Conservation (phyloP, 2,113 vertebrate species). For the Daubentonia madagascariensis region DNA sequence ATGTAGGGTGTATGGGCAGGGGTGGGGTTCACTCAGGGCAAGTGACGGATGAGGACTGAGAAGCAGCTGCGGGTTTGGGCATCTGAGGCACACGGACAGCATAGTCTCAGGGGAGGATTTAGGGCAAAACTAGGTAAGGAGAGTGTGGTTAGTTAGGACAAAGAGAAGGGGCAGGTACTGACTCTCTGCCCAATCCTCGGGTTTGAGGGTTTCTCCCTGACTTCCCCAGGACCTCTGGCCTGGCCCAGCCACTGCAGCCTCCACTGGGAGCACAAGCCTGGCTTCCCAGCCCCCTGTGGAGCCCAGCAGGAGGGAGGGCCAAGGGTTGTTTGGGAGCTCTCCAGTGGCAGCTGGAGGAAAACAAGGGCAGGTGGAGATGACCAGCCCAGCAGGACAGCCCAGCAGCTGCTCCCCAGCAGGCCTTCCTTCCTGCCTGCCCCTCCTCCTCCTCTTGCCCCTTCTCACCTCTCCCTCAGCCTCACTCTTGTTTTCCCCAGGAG, state of each 20-base stretch:
- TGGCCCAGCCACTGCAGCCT: neutral
- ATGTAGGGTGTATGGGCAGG: neutral
- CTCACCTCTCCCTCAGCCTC: neutral
- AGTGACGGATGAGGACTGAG: neutral
- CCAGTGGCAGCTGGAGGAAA: neutral
- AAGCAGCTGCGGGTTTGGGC: neutral
- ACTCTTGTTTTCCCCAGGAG: neutral
- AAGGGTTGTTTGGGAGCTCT: neutral
- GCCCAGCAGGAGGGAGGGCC: neutral
- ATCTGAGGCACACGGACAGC: neutral
- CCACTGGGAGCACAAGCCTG: neutral
- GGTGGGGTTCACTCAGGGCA: neutral
- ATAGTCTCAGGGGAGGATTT: neutral
- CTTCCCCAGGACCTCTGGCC: neutral
- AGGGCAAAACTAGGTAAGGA: neutral
- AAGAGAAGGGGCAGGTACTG: neutral
- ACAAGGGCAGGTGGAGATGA: neutral
- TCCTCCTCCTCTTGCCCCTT: neutral
- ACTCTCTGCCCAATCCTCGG: neutral
- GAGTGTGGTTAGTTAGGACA: neutral
- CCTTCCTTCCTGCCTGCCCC: neutral
- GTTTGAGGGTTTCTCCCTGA: neutral
- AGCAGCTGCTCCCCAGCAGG: neutral
- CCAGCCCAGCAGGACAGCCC: neutral
- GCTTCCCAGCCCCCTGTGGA: neutral